Evolutionary conservation across 35 echinoderm and acorn worm species (phyloP), one percentile per base, ranked within the genome.

Genomic region (Lytechinus variegatus): DNA sequence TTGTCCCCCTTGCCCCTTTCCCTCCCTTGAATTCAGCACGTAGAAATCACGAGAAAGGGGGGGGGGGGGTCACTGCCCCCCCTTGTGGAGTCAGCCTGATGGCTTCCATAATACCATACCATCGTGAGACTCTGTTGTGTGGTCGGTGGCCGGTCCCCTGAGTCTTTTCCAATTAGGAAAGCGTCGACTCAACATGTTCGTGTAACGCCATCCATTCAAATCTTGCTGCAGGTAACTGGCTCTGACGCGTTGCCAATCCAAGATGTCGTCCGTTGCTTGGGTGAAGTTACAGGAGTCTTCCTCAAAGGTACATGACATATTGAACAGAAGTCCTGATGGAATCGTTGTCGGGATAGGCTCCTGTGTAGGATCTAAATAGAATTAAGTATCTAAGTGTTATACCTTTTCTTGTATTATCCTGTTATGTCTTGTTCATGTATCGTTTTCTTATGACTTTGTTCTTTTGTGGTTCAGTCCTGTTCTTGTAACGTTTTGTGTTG

Each of bases 221-320:
- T 79, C 66, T 90, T 90, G 28, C 52, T 54, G 88, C 33, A 90
- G 27, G 24, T 90, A 27, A 54, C 24, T 90, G 88, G 52, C 88
- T 14, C 29, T 90, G 13, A 44, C 88, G 16, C 88, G 88, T 52
- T 12, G 12, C 92, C 92, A 93, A 10, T 93, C 92, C 92, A 93
- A 56, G 54, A 93, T 93, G 55, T 93, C 92, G 57, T 93, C 92
- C 12, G 92, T 93, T 54, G 92, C 92, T 57, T 93, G 92, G 11
- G 92, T 93, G 53, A 93, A 93, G n/a, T 57, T 57, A 57, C 92
- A 93, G 10, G 52, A 10, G 52, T 93, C 92, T 10, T 54, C 53
- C 28, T 93, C 92, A 93, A 93, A 93, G 54, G 19, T 54, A 24
- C 92, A 93, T n/a, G n/a, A 21, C 53, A 93, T 5, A 24, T 79